phyloP scores from a whole-genome alignment of 64 coral and sea anemone genomes.

The Cladopsammia gracilis region DNA sequence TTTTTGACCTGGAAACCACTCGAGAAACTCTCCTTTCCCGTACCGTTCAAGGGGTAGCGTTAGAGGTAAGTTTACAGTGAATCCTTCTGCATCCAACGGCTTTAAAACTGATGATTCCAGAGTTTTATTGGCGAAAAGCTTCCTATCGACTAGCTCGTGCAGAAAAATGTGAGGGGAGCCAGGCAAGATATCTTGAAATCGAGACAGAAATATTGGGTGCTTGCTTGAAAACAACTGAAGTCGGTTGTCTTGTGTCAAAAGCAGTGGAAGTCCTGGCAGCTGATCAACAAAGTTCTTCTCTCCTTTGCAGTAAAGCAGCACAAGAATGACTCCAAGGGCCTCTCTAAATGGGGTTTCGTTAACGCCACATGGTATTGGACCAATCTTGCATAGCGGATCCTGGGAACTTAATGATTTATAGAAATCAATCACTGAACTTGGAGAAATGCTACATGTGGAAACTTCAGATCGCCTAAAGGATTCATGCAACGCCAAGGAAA shows the following conservation, averaged over 20 bases:
- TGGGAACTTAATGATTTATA: neutral
- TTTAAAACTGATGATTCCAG: too few relatives aligned
- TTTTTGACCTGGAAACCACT: too few relatives aligned
- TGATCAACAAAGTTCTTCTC: neutral
- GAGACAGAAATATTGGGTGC: slow-evolving; percentile 24
- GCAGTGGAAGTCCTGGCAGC: slow-evolving; percentile 29
- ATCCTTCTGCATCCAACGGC: too few relatives aligned
- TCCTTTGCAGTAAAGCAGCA: slow-evolving; percentile 60
- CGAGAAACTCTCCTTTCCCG: too few relatives aligned
- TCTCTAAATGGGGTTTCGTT: slow-evolving; percentile 46
- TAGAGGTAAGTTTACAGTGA: too few relatives aligned
- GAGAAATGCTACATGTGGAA: neutral
- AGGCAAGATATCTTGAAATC: slow-evolving; percentile 26
- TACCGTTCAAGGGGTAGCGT: too few relatives aligned
- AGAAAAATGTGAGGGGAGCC: neutral
- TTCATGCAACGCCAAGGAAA: neutral
- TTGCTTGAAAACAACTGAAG: slow-evolving; percentile 13
- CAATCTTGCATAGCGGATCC: slow-evolving; percentile 10
- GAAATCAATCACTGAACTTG: slow-evolving; percentile 3
- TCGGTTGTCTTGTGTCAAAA: slow-evolving; percentile 47
- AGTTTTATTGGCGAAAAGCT: too few relatives aligned
- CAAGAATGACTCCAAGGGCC: neutral
- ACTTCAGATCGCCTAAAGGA: slow-evolving; percentile 3
- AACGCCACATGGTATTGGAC: slow-evolving; percentile 35
- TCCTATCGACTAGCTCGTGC: neutral